phyloP scores from a whole-genome alignment of 2,888 invertebrate genomes.

The Lasius fuliginosus region DNA sequence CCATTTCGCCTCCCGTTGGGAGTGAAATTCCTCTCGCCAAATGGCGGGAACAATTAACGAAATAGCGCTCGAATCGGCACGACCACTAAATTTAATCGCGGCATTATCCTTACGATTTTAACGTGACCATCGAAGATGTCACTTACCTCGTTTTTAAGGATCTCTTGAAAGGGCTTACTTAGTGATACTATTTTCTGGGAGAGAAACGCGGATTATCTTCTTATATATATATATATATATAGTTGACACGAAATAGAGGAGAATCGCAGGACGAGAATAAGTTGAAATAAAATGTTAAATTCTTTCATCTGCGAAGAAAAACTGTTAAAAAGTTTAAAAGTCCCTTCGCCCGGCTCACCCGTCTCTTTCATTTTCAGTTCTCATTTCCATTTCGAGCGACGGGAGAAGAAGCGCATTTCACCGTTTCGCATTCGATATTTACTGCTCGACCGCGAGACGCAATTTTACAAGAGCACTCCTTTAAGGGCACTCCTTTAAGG shows the following conservation, averaged over 20 bases:
- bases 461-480: conserved; percentile 45
- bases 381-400: conserved; percentile 47
- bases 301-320: conserved; percentile 11
- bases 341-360: not conserved
- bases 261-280: not conserved
- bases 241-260: not conserved
- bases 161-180: not conserved
- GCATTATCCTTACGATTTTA: conserved; percentile 34
- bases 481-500: conserved; percentile 29
- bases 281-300: conserved; percentile 36
- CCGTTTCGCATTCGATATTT: conserved; percentile 52
- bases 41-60: conserved; percentile 41
- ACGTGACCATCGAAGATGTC: not conserved
- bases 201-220: not conserved
- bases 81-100: conserved; percentile 42
- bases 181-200: not conserved
- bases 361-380: conserved; percentile 35
- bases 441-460: conserved; percentile 38
- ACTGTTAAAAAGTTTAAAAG: conserved; percentile 38
- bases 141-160: conserved; percentile 3
- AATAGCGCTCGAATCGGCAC: conserved; percentile 32
- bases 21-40: not conserved
- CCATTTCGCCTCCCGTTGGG: conserved; percentile 15
- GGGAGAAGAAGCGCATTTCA: conserved; percentile 23
- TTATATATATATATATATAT: not conserved